These are phyloP conservation scores for Coptodon bakossiorum DNA, from an alignment of 2,113 vertebrate species.

Conservation along the genomic window DNA sequence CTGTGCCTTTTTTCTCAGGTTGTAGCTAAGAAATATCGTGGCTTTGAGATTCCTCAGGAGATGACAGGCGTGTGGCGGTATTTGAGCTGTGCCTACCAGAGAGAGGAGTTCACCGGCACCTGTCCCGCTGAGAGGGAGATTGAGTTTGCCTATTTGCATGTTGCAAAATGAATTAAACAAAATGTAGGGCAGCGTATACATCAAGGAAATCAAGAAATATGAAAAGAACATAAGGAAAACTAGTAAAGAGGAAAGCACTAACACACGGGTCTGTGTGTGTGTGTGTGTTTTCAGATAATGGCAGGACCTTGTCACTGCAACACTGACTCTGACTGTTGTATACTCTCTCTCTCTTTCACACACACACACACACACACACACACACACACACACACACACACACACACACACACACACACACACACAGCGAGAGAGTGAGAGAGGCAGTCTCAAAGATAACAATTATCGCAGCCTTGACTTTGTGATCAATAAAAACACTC, in stretches of 20 bases:
- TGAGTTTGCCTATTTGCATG: slow-evolving; percentile 83
- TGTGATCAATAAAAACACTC: neutral
- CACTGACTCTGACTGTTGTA: neutral
- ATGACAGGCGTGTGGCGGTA: slow-evolving; percentile 90
- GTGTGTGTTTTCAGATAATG: neutral
- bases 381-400: neutral
- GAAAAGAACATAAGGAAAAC: neutral
- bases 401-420: neutral
- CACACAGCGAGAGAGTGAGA: neutral
- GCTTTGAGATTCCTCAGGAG: slow-evolving; percentile 86
- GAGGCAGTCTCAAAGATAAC: neutral
- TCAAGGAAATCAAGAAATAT: neutral
- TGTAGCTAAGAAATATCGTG: slow-evolving; percentile 89
- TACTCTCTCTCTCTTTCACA: neutral
- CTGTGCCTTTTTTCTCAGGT: slow-evolving; percentile 65
- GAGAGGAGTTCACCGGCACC: slow-evolving; percentile 91
- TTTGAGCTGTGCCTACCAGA: slow-evolving; percentile 81
- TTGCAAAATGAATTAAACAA: slow-evolving; percentile 86
- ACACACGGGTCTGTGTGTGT: neutral
- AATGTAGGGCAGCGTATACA: fast-evolving
- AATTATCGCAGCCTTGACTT: neutral
- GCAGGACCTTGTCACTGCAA: neutral
- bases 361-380: neutral
- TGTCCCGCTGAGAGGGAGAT: slow-evolving; percentile 91
- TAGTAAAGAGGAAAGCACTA: neutral